Evolutionary conservation across 92 coral and sea anemone species (phyloP), one percentile per base, ranked within the genome.

Genomic region (Chrysogorgia sp.): DNA sequence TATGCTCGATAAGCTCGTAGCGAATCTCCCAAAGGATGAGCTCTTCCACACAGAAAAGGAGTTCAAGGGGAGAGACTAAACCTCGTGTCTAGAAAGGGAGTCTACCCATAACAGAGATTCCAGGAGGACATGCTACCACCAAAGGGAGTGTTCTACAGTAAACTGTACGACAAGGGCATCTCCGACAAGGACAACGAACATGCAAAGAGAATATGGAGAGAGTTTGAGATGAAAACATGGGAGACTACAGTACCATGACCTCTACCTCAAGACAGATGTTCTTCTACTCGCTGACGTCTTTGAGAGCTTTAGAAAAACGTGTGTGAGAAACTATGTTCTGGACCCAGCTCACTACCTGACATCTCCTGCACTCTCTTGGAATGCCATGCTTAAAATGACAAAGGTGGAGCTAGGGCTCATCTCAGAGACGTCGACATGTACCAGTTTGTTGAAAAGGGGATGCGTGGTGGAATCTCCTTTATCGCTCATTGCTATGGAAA

Each of bases 181-280:
- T 32, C 20, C 21, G 61, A 81, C 30, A 69, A 33, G 15, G 62
- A 40, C 5, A 69, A 58, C 32, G 7, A 57, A 7, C 68, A 56
- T n/a, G 85, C 79, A 0, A 1, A 56, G 21, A 23, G 20, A 0
- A 21, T 69, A 0, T 69, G 85, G 60, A 58, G 43, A 15, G n/a
- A 0, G 22, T 70, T 81, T 34, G 34, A 23, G 0, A 6, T 69
- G 0, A 37, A 8, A 68, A 6, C 0, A 68, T 81, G 79, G 67
- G 79, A 0, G 83, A 65, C 12, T 79, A n/a, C n/a, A n/a, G 25
- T 29, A 79, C 34, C 71, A 79, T 15, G 53, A 79, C 24, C 64
- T 65, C 12, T 79, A 65, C 53, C 83, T 64, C 0, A 79, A 65
- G 32, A 33, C 48, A 8, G 66, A 79, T n/a, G 63, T 65, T 4